Conservation (phyloP, 1,140 invertebrate genomes). For the Lithobius niger region DNA sequence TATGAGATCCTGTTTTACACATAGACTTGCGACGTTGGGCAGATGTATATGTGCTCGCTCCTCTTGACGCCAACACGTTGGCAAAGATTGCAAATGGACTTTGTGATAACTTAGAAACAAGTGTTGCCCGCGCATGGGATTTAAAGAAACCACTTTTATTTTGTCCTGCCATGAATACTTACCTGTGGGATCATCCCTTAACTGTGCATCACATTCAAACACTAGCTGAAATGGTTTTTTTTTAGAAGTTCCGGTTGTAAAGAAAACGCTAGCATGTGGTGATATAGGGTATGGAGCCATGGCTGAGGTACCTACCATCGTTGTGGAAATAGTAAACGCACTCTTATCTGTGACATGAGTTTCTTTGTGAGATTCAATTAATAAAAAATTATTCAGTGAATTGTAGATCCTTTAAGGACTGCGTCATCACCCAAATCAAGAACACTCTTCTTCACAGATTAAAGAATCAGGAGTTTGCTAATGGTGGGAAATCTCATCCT, state of each 20-base stretch:
- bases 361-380: too few relatives aligned
- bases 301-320: slow-evolving; percentile 76
- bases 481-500: too few relatives aligned
- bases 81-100: slow-evolving; percentile 86
- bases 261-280: slow-evolving; percentile 86
- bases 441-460: too few relatives aligned
- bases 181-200: slow-evolving; percentile 91
- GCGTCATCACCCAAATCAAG: too few relatives aligned
- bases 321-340: slow-evolving; percentile 22
- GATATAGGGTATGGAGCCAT: slow-evolving; percentile 88
- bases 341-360: too few relatives aligned
- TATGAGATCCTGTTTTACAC: slow-evolving; percentile 91
- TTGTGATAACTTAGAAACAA: slow-evolving; percentile 94
- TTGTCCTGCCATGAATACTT: slow-evolving; percentile 97
- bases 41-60: slow-evolving; percentile 82
- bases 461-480: too few relatives aligned
- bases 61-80: slow-evolving; percentile 91
- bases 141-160: slow-evolving; percentile 71
- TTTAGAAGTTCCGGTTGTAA: slow-evolving; percentile 67
- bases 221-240: slow-evolving; percentile 72
- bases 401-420: too few relatives aligned
- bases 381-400: too few relatives aligned
- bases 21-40: slow-evolving; percentile 95
- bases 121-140: slow-evolving; percentile 88
- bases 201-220: slow-evolving; percentile 61